Evolutionary conservation across 2,113 vertebrate genomes (phyloP), one percentile per base, ranked within the genome.

Genomic region (Amblyornis subalaris): DNA sequence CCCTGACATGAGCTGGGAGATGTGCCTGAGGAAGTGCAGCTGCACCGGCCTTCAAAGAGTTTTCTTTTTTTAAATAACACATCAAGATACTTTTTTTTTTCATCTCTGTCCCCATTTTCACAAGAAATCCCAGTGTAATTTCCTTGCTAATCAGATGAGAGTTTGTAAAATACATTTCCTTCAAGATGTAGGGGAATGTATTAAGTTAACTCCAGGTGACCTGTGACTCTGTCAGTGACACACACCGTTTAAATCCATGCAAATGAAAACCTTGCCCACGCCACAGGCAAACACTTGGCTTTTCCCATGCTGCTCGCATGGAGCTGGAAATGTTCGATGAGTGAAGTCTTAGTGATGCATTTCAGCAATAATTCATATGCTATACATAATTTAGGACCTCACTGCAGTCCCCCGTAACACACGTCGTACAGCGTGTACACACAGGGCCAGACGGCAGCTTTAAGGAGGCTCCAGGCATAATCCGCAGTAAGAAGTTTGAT

Each of bases 401-500:
- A 1, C 85, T 71, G 75, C 93, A 60, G 72, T 65, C 45, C 76
- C 87, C 50, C 3, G 1, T 74, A 90, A 55, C 85, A 71, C 42
- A 8, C 16, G 0, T 76, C 19, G 38, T 66, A 50, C 88, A 44
- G 79, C 3, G 0, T 50, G 82, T 80, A 90, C 92, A 86, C 88
- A 64, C 44, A 48, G 73, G 78, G 82, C 79, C 90, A 92, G 88
- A 45, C 72, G 0, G 78, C 86, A 48, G 93, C 93, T 93, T 90
- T 86, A 88, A 93, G 96, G 95, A 85, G 79, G 95, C 96, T 95
- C 88, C 88, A 90, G 93, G 96, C 96, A 42, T 60, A 91, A 96
- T 93, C 79, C 40, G 12, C 83, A 67, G 72, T 8, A 85, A 85
- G 93, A 64, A 95, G 89, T 83, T 95, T 95, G 94, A 96, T 96